phyloP scores from a whole-genome alignment of 2,888 invertebrate genomes.

The Apocheima hispidaria region DNA sequence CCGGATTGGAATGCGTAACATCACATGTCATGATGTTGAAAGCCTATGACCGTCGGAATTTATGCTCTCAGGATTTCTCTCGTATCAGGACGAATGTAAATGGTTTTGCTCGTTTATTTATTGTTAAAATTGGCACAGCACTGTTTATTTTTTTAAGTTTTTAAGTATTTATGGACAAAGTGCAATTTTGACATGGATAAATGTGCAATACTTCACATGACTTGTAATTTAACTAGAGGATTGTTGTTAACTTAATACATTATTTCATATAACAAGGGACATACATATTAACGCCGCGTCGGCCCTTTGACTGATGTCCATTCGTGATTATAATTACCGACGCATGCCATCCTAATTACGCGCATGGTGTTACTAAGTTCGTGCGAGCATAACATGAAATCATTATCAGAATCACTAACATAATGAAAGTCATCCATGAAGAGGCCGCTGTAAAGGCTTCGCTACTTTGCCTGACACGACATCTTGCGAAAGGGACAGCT shows the following conservation, averaged over 20 bases:
- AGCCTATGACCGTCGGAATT: conserved; percentile 36
- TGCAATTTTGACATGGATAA: conserved; percentile 56
- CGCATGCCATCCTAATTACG: too few species aligned
- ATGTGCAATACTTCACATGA: conserved; percentile 44
- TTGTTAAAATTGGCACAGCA: conserved; percentile 51
- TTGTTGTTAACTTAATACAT: conserved; percentile 43
- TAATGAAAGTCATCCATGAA: too few species aligned
- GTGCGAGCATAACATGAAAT: too few species aligned
- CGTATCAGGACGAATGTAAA: conserved; percentile 39
- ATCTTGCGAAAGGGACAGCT: too few species aligned
- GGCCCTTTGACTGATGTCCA: too few species aligned
- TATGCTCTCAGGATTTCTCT: conserved; percentile 39
- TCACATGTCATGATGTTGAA: not conserved
- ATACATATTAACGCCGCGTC: too few species aligned
- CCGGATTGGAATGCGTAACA: not conserved
- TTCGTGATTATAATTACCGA: too few species aligned
- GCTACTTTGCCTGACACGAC: too few species aligned
- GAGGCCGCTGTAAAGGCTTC: too few species aligned
- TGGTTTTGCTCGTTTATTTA: conserved; percentile 51
- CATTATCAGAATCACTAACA: too few species aligned
- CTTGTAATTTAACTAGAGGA: conserved; percentile 38
- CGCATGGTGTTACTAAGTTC: too few species aligned
- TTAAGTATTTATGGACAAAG: conserved; percentile 44
- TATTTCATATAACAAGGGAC: conserved; percentile 12
- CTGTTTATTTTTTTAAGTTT: conserved; percentile 43